Conservation (phyloP, 2,888 invertebrate genomes). For the Siphonodentalium dalli region DNA sequence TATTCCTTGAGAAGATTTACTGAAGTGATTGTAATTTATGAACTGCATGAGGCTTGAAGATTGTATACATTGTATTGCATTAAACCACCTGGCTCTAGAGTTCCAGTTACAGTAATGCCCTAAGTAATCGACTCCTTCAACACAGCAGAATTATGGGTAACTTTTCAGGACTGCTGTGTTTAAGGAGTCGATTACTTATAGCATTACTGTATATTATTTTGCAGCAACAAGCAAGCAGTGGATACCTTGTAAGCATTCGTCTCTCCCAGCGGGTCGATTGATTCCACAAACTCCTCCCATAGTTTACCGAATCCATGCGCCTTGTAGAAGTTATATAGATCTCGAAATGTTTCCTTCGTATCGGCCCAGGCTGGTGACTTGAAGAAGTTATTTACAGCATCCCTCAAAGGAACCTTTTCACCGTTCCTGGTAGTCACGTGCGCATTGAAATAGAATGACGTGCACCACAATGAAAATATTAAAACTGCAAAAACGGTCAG, state of each 20-base stretch:
- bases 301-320: conserved; percentile 88
- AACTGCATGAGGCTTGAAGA: no score
- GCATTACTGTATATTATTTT: background rate
- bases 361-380: conserved; percentile 79
- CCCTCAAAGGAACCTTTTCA: conserved; percentile 74
- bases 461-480: conserved; percentile 78
- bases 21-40: no score
- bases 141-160: no score
- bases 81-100: no score
- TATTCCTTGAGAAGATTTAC: no score
- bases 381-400: conserved; percentile 87
- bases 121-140: no score
- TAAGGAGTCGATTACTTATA: background rate
- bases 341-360: conserved; percentile 71
- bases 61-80: no score
- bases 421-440: conserved; percentile 72
- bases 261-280: conserved; percentile 90
- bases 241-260: conserved; percentile 74
- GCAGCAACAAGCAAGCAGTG: background rate
- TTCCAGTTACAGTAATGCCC: no score
- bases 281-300: conserved; percentile 84
- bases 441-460: conserved; percentile 82
- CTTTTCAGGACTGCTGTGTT: background rate
- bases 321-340: conserved; percentile 80
- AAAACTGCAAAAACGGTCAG: conserved; percentile 73